These are phyloP conservation scores for Cochlearius cochlearius DNA, from an alignment of 2,113 vertebrate genomes.

Conservation along the genomic window DNA sequence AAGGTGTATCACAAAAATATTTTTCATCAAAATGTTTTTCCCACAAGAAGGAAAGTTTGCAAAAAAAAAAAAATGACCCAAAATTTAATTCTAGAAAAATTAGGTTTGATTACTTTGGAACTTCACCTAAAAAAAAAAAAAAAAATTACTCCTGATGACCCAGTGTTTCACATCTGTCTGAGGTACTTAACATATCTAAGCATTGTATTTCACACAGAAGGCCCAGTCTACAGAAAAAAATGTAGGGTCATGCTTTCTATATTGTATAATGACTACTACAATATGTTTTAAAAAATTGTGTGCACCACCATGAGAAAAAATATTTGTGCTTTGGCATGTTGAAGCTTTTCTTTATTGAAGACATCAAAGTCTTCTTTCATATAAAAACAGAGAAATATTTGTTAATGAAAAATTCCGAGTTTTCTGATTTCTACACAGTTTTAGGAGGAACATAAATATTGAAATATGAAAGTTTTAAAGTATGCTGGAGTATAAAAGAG, in stretches of 20 bases:
- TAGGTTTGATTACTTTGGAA: not conserved
- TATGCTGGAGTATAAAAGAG: not conserved
- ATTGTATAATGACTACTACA: not conserved
- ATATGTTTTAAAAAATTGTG: not conserved
- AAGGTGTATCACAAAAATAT: not conserved
- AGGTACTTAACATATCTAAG: not conserved
- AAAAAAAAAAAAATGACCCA: not conserved
- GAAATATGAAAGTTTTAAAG: not conserved
- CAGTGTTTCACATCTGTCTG: not conserved
- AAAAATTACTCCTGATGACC: not conserved
- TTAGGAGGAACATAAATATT: not conserved
- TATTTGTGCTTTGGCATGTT: not conserved
- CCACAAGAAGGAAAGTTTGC: not conserved
- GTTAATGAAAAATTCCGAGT: not conserved
- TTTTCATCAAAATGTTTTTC: not conserved
- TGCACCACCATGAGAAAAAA: not conserved
- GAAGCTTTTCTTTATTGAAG: not conserved
- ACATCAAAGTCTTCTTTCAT: not conserved
- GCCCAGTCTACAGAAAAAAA: not conserved
- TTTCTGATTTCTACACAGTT: not conserved
- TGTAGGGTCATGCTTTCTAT: not conserved
- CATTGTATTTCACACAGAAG: not conserved
- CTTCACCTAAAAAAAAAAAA: too few species aligned
- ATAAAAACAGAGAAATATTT: not conserved
- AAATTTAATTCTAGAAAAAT: not conserved